Conservation (phyloP, 2,888 invertebrate species). For the Chrysina gloriosa region DNA sequence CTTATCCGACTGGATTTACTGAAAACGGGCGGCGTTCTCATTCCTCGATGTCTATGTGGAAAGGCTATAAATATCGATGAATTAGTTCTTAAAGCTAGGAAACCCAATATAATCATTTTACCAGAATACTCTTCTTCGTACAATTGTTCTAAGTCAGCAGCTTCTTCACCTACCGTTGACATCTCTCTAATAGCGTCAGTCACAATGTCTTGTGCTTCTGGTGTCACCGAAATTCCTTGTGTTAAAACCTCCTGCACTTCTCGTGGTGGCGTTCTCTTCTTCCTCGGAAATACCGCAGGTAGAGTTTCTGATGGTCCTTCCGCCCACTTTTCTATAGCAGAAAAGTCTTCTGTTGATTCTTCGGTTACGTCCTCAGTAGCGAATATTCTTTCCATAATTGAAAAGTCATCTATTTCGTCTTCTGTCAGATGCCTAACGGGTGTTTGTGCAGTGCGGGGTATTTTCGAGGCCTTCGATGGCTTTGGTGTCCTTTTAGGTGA, state of each 20-base stretch:
- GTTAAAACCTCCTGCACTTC: constrained; percentile 15
- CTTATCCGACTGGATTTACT: constrained; percentile 47
- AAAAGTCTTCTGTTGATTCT: constrained; percentile 19
- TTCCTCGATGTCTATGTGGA: constrained; percentile 45
- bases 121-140: constrained; percentile 34
- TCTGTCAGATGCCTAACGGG: background rate
- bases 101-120: no score
- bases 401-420: constrained; percentile 9
- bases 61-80: constrained; percentile 38
- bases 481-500: background rate
- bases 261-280: background rate
- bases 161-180: constrained; percentile 15
- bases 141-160: constrained; percentile 29
- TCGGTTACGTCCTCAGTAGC: background rate
- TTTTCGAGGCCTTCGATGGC: background rate
- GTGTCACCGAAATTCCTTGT: constrained; percentile 36
- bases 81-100: background rate
- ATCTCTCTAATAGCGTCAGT: constrained; percentile 45
- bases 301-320: constrained; percentile 8
- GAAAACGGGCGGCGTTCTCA: constrained; percentile 53
- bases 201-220: constrained; percentile 47
- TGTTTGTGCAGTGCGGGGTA: background rate
- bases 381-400: background rate
- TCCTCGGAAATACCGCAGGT: background rate
- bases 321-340: background rate